Conservation (phyloP, 2,797 vertebrate genomes). For the Megalops cyprinoides region DNA sequence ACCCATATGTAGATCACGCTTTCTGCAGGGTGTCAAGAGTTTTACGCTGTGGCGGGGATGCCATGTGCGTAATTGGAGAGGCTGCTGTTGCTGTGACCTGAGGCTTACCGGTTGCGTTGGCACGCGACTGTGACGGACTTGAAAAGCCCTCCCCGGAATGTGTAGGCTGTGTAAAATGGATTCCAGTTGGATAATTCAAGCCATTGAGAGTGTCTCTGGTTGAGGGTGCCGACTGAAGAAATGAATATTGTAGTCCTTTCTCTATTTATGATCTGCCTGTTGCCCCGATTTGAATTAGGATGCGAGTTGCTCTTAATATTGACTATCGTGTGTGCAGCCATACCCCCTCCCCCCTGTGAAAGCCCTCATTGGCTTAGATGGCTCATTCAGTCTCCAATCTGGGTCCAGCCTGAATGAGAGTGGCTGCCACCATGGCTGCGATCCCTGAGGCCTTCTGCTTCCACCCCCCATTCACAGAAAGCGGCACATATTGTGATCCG, state of each 20-base stretch:
- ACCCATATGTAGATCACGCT: no score
- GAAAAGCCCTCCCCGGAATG: no score
- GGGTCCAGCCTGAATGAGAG: background rate
- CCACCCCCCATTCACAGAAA: background rate
- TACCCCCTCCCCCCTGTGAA: background rate
- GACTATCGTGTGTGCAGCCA: no score
- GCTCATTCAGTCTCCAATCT: constrained; percentile 6
- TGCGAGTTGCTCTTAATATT: no score
- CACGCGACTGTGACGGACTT: background rate
- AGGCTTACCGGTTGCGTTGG: no score
- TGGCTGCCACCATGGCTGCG: background rate
- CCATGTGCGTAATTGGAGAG: no score
- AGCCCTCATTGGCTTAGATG: background rate
- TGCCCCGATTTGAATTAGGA: background rate
- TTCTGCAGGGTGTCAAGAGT: no score
- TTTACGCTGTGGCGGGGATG: no score
- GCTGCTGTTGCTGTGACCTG: no score
- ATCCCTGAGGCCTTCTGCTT: background rate
- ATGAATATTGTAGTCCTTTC: background rate
- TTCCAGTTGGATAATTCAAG: background rate
- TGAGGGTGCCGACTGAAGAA: background rate
- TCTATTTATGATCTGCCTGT: background rate
- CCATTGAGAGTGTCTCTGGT: background rate
- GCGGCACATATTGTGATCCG: background rate
- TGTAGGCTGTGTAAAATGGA: background rate